Base-by-base conservation (phyloP, 2,113 vertebrate genomes). In the Dasyurus viverrinus region DNA sequence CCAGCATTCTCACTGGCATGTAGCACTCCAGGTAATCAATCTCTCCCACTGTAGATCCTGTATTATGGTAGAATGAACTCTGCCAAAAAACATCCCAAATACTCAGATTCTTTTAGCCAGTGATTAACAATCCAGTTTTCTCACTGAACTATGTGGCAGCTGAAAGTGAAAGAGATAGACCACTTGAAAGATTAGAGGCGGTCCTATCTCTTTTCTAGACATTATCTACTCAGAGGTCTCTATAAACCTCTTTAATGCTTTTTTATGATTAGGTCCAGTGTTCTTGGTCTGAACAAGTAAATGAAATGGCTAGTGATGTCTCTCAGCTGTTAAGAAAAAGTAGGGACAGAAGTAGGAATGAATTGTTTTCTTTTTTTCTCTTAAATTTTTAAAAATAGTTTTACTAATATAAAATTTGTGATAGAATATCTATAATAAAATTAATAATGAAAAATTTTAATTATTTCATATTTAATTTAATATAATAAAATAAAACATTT, bases 1-100 rank as follows among this genome's bases (percentile, higher is more conserved):
- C 76, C 68, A 11, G 6, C 90, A 27, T 23, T 53, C 2, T 84
- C 52, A 91, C 68, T 95, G 6, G 55, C n/a, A 94, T 94, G 5
- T 90, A 14, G 53, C 30, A 94, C 94, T 95, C 53, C 8, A 55
- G 23, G 4, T 84, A 30, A 54, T 95, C 27, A 42, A 23, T 93
- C 12, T 90, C 54, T 24, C 16, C 46, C 46, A 54, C 95, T 93
- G 24, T 42, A 76, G 68, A 76, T 76, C 68, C 14, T 76, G 7
- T 84, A n/a, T 42, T 84, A 19, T 8, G 1, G n/a, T n/a, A 42
- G 68, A 42, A 84, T 84, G 19, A 42, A 84, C 68, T 76, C 68
- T 84, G 68, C n/a, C 68, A 42, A 36, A 84, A 84, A 84, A 16
- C 68, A 7, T 84, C 42, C n/a, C 19, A 42, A 42, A 84, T 8